Percentiles rank a stretch among this genome's conserved stretches.
Conservation (phyloP, 2,113 vertebrate species). For the Spermophilus dauricus region DNA sequence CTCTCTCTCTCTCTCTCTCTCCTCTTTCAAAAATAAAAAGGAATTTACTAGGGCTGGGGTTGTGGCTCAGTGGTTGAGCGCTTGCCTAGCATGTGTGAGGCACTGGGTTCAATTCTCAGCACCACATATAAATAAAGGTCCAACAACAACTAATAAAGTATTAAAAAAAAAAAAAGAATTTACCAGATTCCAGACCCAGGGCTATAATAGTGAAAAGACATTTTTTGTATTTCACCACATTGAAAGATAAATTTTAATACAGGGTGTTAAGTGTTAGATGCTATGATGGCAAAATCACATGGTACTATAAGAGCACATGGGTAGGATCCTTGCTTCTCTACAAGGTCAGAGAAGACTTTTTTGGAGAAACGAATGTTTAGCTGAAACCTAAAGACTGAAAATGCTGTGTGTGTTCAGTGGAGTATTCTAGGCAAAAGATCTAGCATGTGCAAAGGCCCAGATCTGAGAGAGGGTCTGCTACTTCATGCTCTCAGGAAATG, state of each 20-base stretch:
- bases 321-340: conserved; percentile 1
- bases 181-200: neutral
- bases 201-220: conserved; percentile 33
- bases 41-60: neutral
- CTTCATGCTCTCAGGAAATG: conserved; percentile 27
- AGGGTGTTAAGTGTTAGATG: neutral
- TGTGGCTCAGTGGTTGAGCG: no score
- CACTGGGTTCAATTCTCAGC: no score
- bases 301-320: neutral
- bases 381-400: conserved; percentile 51
- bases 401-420: neutral
- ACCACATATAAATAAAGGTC: no score
- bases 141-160: no score
- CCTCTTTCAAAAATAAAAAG: neutral
- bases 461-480: neutral
- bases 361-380: conserved; percentile 39
- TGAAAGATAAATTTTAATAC: conserved; percentile 1
- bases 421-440: conserved; percentile 46
- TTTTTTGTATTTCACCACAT: conserved; percentile 4
- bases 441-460: conserved; percentile 7
- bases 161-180: neutral
- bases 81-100: no score
- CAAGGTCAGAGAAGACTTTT: conserved; percentile 25
- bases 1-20: no score
- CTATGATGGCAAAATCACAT: conserved; percentile 30